A percentile compares a stretch with the other conserved stretches of the same genome.
phyloP scores from a whole-genome alignment of 1,140 invertebrate genomes.

The Charaxes varanes region DNA sequence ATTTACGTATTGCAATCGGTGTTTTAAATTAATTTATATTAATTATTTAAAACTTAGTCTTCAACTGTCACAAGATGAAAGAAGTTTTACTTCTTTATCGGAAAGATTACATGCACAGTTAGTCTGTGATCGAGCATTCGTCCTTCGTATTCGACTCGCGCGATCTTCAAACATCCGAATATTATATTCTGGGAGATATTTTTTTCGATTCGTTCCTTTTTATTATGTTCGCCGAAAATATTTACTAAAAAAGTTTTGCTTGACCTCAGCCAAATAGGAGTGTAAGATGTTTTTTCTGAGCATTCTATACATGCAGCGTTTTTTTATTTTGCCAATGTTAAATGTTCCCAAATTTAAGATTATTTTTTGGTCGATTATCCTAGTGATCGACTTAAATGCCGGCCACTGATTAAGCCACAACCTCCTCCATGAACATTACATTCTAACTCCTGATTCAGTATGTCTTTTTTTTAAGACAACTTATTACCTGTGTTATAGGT shows the following conservation, averaged over 20 bases:
- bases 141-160: constrained; percentile 19
- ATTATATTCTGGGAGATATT: constrained; percentile 21
- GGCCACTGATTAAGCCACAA: too few species aligned
- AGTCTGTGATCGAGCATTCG: constrained; percentile 1
- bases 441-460: too few species aligned
- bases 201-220: constrained; percentile 17
- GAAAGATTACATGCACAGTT: neutral
- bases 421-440: too few species aligned
- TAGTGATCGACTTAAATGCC: too few species aligned
- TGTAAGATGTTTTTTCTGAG: too few species aligned
- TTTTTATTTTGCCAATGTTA: too few species aligned
- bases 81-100: neutral
- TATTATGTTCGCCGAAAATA: constrained; percentile 15
- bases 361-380: too few species aligned
- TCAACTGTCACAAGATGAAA: neutral
- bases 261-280: too few species aligned
- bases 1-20: neutral
- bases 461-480: too few species aligned
- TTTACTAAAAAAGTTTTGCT: constrained; percentile 11
- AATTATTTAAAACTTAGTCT: neutral
- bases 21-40: neutral
- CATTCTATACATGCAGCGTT: too few species aligned
- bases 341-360: too few species aligned
- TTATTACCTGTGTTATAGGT: too few species aligned
- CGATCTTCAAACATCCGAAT: constrained; percentile 21